Evolutionary conservation across 1,140 invertebrate genomes (phyloP).

Genomic region (Ips typographus): DNA sequence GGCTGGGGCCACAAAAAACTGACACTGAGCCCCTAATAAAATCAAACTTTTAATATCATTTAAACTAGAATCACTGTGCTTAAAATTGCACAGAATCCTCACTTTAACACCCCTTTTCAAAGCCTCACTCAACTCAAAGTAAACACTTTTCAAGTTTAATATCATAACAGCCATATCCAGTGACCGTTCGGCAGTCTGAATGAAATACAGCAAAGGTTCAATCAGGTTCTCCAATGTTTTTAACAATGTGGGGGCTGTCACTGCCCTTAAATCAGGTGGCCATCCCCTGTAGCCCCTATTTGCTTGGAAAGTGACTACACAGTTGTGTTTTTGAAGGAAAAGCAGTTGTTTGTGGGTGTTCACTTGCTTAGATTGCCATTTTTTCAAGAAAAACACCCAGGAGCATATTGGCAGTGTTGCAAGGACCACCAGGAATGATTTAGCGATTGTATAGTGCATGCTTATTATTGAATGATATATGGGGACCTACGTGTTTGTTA

Average conservation of each 20-base stretch:
- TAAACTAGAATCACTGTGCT: neutral
- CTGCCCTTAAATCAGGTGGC: neutral
- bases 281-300: constrained; percentile 18
- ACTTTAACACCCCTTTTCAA: constrained; percentile 15
- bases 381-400: too few relatives aligned
- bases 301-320: constrained; percentile 21
- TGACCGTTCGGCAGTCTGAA: constrained; percentile 17
- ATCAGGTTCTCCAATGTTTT: constrained; percentile 13
- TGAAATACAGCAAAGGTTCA: constrained; percentile 24
- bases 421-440: too few relatives aligned
- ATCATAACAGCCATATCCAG: constrained; percentile 22
- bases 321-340: constrained; percentile 16
- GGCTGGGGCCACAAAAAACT: constrained; percentile 10
- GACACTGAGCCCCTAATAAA: constrained; percentile 17
- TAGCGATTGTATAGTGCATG: too few relatives aligned
- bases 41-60: constrained; percentile 7
- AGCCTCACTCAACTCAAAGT: constrained; percentile 13
- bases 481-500: too few relatives aligned
- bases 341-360: neutral
- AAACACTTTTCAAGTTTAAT: constrained; percentile 11
- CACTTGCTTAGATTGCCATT: too few relatives aligned
- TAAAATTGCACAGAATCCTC: constrained; percentile 19
- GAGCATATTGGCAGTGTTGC: too few relatives aligned
- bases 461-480: too few relatives aligned
- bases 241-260: neutral